Conservation (phyloP, 2,797 vertebrate species). For the Moxostoma hubbsi region DNA sequence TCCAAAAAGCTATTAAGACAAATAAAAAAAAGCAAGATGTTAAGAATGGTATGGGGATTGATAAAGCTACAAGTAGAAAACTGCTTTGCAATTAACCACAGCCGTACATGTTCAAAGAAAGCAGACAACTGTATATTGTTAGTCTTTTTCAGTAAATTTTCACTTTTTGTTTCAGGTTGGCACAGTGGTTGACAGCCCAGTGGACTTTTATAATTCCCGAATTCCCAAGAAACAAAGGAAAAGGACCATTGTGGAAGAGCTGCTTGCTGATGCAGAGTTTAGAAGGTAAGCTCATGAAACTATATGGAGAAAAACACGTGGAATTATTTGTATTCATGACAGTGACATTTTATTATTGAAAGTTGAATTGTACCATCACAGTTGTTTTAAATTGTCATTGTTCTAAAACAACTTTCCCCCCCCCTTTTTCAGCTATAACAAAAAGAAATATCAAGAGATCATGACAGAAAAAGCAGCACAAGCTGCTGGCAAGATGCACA, state of each 20-base stretch:
- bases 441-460: constrained; percentile 91
- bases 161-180: constrained; percentile 79
- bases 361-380: neutral
- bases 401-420: neutral
- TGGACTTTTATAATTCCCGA: constrained; percentile 94
- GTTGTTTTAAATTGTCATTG: neutral
- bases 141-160: constrained; percentile 9
- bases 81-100: neutral
- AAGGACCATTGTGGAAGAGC: constrained; percentile 94
- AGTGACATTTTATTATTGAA: neutral
- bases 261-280: constrained; percentile 92
- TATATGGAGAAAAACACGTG: neutral
- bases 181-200: constrained; percentile 88
- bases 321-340: constrained; percentile 2
- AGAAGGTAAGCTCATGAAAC: constrained; percentile 82
- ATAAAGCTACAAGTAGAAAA: neutral
- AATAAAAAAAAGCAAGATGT: neutral
- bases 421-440: constrained; percentile 84
- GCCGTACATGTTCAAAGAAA: neutral
- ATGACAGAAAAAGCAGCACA: constrained; percentile 86
- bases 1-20: neutral
- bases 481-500: constrained; percentile 86
- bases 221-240: constrained; percentile 93
- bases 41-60: neutral
- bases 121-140: neutral